A percentile compares a stretch with the other conserved stretches of the same genome.
phyloP scores from a whole-genome alignment of 2,797 vertebrate species.

The Lutjanus campechanus region DNA sequence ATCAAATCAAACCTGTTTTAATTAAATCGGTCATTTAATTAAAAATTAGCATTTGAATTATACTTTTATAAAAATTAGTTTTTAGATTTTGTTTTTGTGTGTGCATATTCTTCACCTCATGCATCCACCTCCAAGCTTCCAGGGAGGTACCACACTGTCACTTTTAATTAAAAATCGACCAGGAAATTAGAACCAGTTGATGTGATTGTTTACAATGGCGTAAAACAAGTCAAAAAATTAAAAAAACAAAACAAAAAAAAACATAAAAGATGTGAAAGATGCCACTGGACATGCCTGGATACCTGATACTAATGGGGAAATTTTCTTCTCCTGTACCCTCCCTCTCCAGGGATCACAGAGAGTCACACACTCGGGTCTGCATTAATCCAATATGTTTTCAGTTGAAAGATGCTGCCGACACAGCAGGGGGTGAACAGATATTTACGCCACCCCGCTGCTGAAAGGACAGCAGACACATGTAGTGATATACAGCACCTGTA shows the following conservation, averaged over 20 bases:
- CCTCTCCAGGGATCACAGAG: not conserved
- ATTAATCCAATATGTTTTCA: slow-evolving; percentile 36
- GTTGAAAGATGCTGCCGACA: slow-evolving; percentile 28
- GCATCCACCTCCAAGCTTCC: not conserved
- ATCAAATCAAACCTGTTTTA: not conserved
- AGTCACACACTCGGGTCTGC: slow-evolving; percentile 6
- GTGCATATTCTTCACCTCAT: not conserved
- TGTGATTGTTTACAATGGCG: not conserved
- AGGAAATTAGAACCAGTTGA: not conserved
- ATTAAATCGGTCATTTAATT: not conserved
- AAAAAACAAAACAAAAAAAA: not conserved
- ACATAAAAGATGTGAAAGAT: not conserved
- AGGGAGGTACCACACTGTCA: not conserved
- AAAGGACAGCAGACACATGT: slow-evolving; percentile 8
- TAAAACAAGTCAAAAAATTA: not conserved
- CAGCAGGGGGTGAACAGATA: slow-evolving; percentile 16
- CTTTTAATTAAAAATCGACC: not conserved
- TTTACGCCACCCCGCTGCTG: slow-evolving; percentile 16
- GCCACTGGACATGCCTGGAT: slow-evolving; percentile 5
- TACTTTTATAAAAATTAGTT: not conserved
- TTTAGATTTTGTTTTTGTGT: not conserved
- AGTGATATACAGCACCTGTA: not conserved
- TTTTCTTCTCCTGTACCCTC: slow-evolving; percentile 14
- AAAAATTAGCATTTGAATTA: not conserved
- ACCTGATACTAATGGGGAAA: slow-evolving; percentile 4